Base-by-base conservation (phyloP, 2,888 invertebrate genomes). In the Drosophila ustulata region DNA sequence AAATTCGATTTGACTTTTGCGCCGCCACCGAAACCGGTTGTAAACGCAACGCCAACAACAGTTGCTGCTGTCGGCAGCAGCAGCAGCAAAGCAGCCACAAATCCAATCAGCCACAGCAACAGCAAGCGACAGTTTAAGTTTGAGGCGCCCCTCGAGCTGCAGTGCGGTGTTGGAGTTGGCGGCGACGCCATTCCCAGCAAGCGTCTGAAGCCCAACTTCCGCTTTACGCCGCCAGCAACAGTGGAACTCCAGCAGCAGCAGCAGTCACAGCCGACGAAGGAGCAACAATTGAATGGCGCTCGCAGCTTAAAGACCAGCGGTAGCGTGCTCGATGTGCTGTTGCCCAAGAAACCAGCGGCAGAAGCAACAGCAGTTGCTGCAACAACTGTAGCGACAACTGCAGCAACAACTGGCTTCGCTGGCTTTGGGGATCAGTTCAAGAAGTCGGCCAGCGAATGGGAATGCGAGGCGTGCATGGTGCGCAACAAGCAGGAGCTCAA, bases 391-490 rank as follows among this genome's bases (percentile, higher is more conserved):
- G 4, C n/a, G 37, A 7, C 50, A 37, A 11, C 8, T 11, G 4
- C n/a, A n/a, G 5, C 50, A 37, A 11, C 8, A 13, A 9, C 50
- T 32, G 4, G 18, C 7, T 34, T 30, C 11, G 25, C 23, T 25
- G 78, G 77, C 3, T 91, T 91, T 57, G 91, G 90, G 1, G 90
- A 91, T 56, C 90, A 91, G 79, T 94, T 94, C 75, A 95, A 94
- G 81, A 93, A 93, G 37, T 90, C 93, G 1, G 85, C 91, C 25
- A 94, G 93, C 51, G 93, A 94, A 23, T 96, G 96, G 96, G 94
- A 95, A 78, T 96, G 96, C 90, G 91, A 93, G 1, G 92, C 92
- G 23, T 96, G 96, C 88, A 93, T 94, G 91, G 92, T 95, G 11
- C 92, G 93, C 43, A 96, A 96, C 88, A 91, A 93, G 7, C 85